A percentile compares a stretch with the other conserved stretches of the same genome.
Evolutionary conservation across 2,888 invertebrate genomes (phyloP).

Genomic region (Papilio demoleus): DNA sequence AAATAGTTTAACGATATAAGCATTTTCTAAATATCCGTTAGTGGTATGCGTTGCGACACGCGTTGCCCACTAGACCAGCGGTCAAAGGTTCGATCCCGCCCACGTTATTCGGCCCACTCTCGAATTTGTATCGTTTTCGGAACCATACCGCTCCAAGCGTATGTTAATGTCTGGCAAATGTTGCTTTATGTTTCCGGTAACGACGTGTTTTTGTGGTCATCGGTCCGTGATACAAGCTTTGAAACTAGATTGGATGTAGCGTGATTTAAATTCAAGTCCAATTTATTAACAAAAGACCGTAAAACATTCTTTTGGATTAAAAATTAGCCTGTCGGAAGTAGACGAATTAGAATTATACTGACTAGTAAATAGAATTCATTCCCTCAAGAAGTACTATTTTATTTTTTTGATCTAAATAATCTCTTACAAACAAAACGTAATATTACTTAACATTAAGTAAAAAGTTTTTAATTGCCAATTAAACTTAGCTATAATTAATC

Average conservation of each 20-base stretch:
- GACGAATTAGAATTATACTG: not conserved
- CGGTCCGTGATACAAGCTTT: not conserved
- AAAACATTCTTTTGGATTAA: conserved; percentile 18
- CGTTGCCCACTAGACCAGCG: conserved; percentile 46
- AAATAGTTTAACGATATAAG: conserved; percentile 26
- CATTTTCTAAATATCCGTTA: conserved; percentile 32
- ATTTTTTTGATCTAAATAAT: not conserved
- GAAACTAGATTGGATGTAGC: conserved; percentile 7
- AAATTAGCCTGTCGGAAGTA: conserved; percentile 3
- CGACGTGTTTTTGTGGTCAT: not conserved
- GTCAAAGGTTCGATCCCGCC: conserved; percentile 52
- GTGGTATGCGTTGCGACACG: conserved; percentile 49
- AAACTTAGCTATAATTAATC: conserved; percentile 2
- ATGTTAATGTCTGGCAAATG: conserved; percentile 34
- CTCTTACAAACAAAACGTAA: not conserved
- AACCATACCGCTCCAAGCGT: conserved; percentile 19
- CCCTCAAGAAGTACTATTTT: not conserved
- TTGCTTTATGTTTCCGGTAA: conserved; percentile 34
- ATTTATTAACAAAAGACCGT: conserved; percentile 6
- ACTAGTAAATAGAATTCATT: not conserved
- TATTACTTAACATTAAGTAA: not conserved
- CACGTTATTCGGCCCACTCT: conserved; percentile 39
- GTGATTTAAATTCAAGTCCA: not conserved
- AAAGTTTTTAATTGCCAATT: not conserved
- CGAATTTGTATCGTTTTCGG: conserved; percentile 42